phyloP scores from a whole-genome alignment of 2,797 vertebrate species.

The Takifugu ocellatus region DNA sequence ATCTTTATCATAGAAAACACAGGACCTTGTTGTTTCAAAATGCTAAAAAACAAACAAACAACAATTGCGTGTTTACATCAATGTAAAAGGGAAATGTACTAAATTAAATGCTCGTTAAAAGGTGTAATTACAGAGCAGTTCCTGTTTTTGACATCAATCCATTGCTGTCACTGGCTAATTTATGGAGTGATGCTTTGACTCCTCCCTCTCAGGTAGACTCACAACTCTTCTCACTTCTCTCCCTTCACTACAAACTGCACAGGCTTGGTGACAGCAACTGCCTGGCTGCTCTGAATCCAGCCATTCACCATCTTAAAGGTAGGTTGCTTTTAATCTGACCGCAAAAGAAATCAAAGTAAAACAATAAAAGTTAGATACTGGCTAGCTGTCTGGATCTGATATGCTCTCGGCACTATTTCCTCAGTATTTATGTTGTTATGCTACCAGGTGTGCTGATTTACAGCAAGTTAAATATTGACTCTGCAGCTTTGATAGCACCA shows the following conservation, averaged over 20 bases:
- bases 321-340: constrained; percentile 24
- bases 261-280: constrained; percentile 44
- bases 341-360: not conserved
- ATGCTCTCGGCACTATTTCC: not conserved
- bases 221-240: constrained; percentile 46
- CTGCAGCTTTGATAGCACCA: too few relatives aligned
- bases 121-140: too few relatives aligned
- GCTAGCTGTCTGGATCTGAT: not conserved
- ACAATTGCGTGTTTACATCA: not conserved
- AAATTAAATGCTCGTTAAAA: not conserved
- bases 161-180: not conserved
- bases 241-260: constrained; percentile 51
- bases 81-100: not conserved
- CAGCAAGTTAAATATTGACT: too few relatives aligned
- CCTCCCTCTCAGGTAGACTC: constrained; percentile 68
- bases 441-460: too few relatives aligned
- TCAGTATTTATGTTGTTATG: not conserved
- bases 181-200: constrained; percentile 22
- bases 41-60: not conserved
- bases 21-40: not conserved
- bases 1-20: constrained; percentile 6
- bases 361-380: not conserved
- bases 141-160: not conserved
- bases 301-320: constrained; percentile 31
- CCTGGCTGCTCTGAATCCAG: constrained; percentile 35